Conservation (phyloP, 2,113 vertebrate species). For the Romanogobio albipinnatus region DNA sequence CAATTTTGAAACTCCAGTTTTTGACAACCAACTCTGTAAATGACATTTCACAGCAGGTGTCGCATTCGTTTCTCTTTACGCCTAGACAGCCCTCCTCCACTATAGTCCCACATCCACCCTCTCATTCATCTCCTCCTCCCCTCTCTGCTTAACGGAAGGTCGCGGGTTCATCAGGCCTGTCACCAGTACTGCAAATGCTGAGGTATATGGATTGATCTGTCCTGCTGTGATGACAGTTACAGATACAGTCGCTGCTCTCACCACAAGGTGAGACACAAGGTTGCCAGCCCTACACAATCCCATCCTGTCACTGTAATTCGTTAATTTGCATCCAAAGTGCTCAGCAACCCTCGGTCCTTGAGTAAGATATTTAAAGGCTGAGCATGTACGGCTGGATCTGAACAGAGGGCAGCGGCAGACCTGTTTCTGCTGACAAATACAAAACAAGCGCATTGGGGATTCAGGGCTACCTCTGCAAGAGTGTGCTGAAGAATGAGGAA, state of each 20-base stretch:
- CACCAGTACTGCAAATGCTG: constrained; percentile 31
- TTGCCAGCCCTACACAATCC: constrained; percentile 26
- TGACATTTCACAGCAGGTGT: constrained; percentile 13
- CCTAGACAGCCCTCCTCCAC: neutral
- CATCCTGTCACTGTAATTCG: constrained; percentile 19
- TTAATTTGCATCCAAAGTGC: constrained; percentile 52
- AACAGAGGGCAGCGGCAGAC: constrained; percentile 34
- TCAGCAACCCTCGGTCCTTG: constrained; percentile 26
- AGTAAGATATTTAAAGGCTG: constrained; percentile 45
- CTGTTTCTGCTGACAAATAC: constrained; percentile 54
- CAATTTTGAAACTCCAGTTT: neutral
- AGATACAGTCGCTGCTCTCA: constrained; percentile 17
- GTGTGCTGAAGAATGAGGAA: constrained; percentile 6
- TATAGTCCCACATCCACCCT: neutral
- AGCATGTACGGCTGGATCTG: constrained; percentile 37
- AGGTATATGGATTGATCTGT: constrained; percentile 51
- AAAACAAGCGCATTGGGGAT: constrained; percentile 45
- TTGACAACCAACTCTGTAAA: constrained; percentile 1
- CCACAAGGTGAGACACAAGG: constrained; percentile 51
- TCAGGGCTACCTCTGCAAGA: constrained; percentile 34
- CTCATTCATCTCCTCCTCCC: neutral
- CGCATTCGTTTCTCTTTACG: neutral
- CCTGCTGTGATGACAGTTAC: constrained; percentile 37
- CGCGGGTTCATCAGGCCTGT: constrained; percentile 33
- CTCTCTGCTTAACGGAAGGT: constrained; percentile 38